Evolutionary conservation across 2,113 vertebrate species (phyloP).

Genomic region (rabbit (Oryctolagus cuniculus)): DNA sequence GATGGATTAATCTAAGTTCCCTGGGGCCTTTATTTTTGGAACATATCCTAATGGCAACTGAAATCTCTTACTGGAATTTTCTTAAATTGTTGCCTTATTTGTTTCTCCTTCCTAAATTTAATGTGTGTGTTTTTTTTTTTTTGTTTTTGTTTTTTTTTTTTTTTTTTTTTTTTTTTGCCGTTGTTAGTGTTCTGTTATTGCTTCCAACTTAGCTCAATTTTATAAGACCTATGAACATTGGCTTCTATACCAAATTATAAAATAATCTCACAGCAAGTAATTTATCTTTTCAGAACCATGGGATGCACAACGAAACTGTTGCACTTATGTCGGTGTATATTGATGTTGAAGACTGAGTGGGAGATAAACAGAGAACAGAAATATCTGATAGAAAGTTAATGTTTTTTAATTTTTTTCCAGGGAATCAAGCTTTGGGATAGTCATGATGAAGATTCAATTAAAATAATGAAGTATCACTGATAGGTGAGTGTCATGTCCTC

Average conservation of each 20-base stretch:
- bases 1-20: slow-evolving; percentile 65
- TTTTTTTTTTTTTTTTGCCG: not conserved
- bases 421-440: not conserved
- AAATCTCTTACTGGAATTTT: slow-evolving; percentile 21
- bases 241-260: not conserved
- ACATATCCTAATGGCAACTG: slow-evolving; percentile 10
- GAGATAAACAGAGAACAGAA: not conserved
- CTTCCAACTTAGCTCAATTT: not conserved
- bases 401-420: not conserved
- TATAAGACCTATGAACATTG: not conserved
- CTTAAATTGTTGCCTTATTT: slow-evolving; percentile 31
- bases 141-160: too few relatives aligned
- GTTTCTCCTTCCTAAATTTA: not conserved
- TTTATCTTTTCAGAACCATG: not conserved
- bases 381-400: not conserved
- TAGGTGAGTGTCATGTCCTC: not conserved
- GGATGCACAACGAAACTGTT: not conserved
- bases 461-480: not conserved
- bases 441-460: not conserved
- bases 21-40: slow-evolving; percentile 52
- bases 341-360: not conserved
- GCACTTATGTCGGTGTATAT: not conserved
- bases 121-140: too few relatives aligned
- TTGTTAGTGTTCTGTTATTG: not conserved
- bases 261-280: slow-evolving; percentile 32